Base-by-base conservation (phyloP, 2,113 vertebrate genomes). In the Mus spicilegus region DNA sequence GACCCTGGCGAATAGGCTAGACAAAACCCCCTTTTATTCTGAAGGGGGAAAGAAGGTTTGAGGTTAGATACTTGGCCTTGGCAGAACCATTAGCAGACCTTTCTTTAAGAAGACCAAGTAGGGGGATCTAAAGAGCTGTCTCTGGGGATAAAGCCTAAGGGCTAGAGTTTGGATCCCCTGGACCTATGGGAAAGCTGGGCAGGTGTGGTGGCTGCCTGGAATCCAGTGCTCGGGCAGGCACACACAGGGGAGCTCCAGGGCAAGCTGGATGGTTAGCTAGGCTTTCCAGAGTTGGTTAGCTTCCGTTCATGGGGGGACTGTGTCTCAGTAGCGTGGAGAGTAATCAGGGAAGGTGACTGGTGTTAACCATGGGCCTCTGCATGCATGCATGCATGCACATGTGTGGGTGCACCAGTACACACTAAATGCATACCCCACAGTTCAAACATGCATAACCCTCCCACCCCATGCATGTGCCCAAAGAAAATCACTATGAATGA, bases 21-120 rank as follows among this genome's bases (percentile, higher is more conserved):
- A 97, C 92, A 94, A 90, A 96, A 39, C 14, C 51, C 30, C 78
- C 7, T 78, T 81, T 69, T 87, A 13, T 95, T 20, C 85, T 39
- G 36, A 75, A 73, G 65, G 2, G 5, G n/a, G 1, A 30, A 56
- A 73, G 80, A 76, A 65, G 78, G 93, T 46, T 76, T 82, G 65
- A 80, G 28, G 12, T 51, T 65, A 78, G 87, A 78, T 5, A 5
- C 69, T 75, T 90, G 73, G 67, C 56, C 70, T 85, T 80, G 80
- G 30, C 30, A 46, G 54, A 81, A 65, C 22, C 3, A 1, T 69
- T 30, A 9, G 14, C 17, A 19, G 4, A 10, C 17, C 24, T 6
- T 80, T 30, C 70, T 86, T 77, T 28, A 51, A 84, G 73, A 87
- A 88, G 36, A 61, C 54, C 63, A 16, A 28, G 70, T 28, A 72